A percentile compares a stretch with the other conserved stretches of the same genome.
Conservation (phyloP, 64 coral and sea anemone genomes). For the Pachyseris speciosa region DNA sequence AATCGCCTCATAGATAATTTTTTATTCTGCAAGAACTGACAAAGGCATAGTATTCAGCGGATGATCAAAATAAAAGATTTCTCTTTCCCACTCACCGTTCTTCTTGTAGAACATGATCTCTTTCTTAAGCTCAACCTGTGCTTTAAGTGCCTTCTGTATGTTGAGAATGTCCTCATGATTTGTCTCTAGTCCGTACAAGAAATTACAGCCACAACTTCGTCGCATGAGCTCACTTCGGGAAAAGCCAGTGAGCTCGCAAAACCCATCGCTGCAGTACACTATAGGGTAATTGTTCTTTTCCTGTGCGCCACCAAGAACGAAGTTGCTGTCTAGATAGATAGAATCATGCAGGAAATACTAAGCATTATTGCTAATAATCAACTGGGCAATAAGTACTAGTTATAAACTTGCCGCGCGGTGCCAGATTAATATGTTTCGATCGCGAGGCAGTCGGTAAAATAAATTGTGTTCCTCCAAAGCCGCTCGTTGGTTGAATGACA, state of each 20-base stretch:
- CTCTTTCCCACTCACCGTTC: conserved; percentile 62
- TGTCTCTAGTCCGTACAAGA: conserved; percentile 90
- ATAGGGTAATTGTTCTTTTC: conserved; percentile 94
- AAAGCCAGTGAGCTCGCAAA: conserved; percentile 93
- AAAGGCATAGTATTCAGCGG: not conserved
- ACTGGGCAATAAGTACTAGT: conserved; percentile 36
- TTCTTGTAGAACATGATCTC: conserved; percentile 96
- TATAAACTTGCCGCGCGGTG: not conserved
- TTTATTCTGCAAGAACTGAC: not conserved
- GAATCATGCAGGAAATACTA: conserved; percentile 43
- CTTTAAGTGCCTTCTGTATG: conserved; percentile 78
- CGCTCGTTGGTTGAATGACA: not conserved
- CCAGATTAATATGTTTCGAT: not conserved
- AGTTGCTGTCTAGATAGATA: conserved; percentile 85
- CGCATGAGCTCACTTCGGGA: conserved; percentile 88
- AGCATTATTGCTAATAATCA: conserved; percentile 47
- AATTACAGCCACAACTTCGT: conserved; percentile 82
- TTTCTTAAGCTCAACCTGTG: conserved; percentile 86
- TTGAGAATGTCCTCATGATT: conserved; percentile 78
- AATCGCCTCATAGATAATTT: not conserved
- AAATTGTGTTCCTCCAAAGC: not conserved
- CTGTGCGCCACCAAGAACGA: conserved; percentile 89
- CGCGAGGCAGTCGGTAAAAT: conserved; percentile 5
- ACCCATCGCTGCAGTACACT: conserved; percentile 97
- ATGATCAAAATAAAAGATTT: not conserved